Conservation (phyloP, 30 jellyfish, hydroid and myxozoan species). For the Aurelia aurita complex sp. Pacific region DNA sequence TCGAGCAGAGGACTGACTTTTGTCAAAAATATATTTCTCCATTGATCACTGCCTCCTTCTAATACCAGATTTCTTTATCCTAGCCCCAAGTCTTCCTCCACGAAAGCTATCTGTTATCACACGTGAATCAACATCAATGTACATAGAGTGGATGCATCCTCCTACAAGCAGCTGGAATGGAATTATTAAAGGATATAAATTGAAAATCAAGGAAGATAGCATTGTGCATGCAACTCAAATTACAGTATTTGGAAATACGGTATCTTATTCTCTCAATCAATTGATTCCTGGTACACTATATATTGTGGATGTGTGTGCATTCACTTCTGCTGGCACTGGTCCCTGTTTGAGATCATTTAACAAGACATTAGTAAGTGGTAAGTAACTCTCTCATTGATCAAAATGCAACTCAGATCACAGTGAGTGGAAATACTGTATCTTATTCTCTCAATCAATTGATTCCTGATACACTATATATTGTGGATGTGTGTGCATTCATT, state of each 20-base stretch:
- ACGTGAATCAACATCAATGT: constrained; percentile 36
- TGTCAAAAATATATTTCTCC: too few relatives aligned
- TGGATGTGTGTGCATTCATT: constrained; percentile 81
- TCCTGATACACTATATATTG: constrained; percentile 56
- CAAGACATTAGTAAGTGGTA: constrained; percentile 63
- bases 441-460: constrained; percentile 28
- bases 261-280: constrained; percentile 15
- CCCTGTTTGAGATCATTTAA: constrained; percentile 67
- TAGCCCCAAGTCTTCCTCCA: constrained; percentile 79
- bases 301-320: constrained; percentile 76
- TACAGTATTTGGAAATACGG: constrained; percentile 10
- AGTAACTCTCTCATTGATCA: background rate
- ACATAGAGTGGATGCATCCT: constrained; percentile 66
- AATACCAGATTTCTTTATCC: background rate
- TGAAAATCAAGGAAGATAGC: constrained; percentile 5
- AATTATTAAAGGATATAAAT: constrained; percentile 56
- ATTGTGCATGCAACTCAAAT: background rate
- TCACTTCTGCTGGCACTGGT: constrained; percentile 73
- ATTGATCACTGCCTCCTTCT: too few relatives aligned
- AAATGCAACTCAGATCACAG: background rate
- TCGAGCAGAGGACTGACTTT: too few relatives aligned
- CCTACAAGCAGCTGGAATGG: constrained; percentile 69
- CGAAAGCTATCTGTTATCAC: constrained; percentile 26
- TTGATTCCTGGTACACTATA: constrained; percentile 63
- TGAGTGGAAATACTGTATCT: constrained; percentile 4